Percentiles rank a stretch among this genome's conserved stretches.
Conservation (phyloP, 2,113 vertebrate genomes). For the Sus scrofa region DNA sequence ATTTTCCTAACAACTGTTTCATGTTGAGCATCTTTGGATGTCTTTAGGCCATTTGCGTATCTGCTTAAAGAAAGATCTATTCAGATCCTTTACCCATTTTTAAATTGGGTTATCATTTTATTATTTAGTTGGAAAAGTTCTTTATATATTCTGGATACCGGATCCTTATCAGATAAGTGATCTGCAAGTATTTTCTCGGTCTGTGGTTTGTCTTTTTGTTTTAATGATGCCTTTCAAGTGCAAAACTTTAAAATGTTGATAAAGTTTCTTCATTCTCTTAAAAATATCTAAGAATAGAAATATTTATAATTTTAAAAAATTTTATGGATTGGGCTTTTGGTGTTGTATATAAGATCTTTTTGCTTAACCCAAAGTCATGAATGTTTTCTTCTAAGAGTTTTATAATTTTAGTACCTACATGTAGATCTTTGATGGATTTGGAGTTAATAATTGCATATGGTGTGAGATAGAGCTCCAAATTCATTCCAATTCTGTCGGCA, state of each 20-base stretch:
- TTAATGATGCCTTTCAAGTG: background rate
- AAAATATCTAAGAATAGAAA: background rate
- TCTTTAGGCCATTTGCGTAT: background rate
- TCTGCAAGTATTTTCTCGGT: background rate
- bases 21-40: background rate
- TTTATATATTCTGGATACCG: background rate
- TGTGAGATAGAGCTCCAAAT: background rate
- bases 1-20: background rate
- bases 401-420: background rate
- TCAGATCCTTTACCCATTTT: background rate
- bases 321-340: background rate
- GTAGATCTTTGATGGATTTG: background rate
- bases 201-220: background rate
- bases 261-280: background rate
- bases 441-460: background rate
- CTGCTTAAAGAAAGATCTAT: background rate
- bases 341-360: background rate
- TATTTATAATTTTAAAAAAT: background rate
- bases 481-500: background rate
- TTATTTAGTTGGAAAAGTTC: background rate
- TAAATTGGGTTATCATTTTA: background rate
- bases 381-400: background rate
- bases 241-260: background rate
- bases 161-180: background rate
- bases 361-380: background rate